Conservation (phyloP, 2,797 vertebrate species). For the Diplodus sargus region DNA sequence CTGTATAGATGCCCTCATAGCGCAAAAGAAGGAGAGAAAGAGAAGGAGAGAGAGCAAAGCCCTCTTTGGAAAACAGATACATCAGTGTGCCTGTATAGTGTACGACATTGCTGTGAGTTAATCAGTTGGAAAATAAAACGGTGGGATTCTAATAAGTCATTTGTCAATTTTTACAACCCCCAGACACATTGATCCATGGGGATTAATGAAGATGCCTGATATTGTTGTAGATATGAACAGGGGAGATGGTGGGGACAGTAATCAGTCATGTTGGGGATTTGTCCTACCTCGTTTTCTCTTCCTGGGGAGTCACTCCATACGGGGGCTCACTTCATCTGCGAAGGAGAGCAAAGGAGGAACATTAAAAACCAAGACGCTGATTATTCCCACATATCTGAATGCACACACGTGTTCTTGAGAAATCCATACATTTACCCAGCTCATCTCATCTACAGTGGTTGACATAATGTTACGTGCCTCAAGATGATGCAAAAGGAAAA, state of each 20-base stretch:
- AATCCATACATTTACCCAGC: constrained; percentile 67
- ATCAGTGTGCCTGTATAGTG: constrained; percentile 83
- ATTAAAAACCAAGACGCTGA: constrained; percentile 74
- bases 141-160: constrained; percentile 89
- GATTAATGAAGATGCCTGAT: constrained; percentile 88
- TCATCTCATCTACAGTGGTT: constrained; percentile 59
- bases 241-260: constrained; percentile 83
- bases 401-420: constrained; percentile 47
- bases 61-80: constrained; percentile 83
- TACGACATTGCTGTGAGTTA: constrained; percentile 86
- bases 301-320: constrained; percentile 81
- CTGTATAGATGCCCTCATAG: constrained; percentile 68
- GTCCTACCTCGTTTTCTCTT: constrained; percentile 87
- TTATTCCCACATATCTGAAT: constrained; percentile 62
- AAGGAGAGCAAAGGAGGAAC: constrained; percentile 72
- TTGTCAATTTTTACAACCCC: constrained; percentile 89
- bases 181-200: constrained; percentile 86
- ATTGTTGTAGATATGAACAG: constrained; percentile 87
- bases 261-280: constrained; percentile 85
- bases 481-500: constrained; percentile 60
- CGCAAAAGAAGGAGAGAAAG: constrained; percentile 24
- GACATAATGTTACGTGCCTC: constrained; percentile 48
- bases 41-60: constrained; percentile 49
- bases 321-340: constrained; percentile 86
- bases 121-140: constrained; percentile 89